Evolutionary conservation across 2,888 invertebrate species (phyloP).

Genomic region (Operophtera brumata): DNA sequence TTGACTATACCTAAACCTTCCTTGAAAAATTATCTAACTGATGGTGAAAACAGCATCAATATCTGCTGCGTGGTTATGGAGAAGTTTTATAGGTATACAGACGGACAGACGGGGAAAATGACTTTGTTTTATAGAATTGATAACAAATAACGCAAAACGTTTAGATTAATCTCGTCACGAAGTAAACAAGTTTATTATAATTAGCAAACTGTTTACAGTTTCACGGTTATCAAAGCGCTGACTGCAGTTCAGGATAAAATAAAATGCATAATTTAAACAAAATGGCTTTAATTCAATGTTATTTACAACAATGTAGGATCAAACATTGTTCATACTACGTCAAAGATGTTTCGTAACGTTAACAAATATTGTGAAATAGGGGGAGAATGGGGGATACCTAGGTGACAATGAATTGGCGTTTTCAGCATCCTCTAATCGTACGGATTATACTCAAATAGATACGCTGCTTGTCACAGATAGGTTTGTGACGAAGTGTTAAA

Average conservation of each 20-base stretch:
- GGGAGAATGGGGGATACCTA: neutral
- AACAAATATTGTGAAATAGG: slow-evolving; percentile 29
- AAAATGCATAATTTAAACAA: slow-evolving; percentile 9
- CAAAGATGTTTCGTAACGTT: slow-evolving; percentile 25
- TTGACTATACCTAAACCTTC: no score
- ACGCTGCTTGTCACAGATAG: neutral
- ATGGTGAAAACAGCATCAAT: no score
- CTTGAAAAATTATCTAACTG: no score
- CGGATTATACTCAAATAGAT: neutral
- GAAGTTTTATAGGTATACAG: no score
- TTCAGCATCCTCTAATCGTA: neutral
- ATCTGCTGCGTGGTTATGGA: no score
- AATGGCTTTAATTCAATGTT: slow-evolving; percentile 17
- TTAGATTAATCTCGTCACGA: neutral
- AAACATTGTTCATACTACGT: slow-evolving; percentile 11
- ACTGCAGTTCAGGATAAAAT: neutral
- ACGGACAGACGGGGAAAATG: no score
- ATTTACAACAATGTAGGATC: slow-evolving; percentile 18
- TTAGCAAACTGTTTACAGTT: slow-evolving; percentile 4
- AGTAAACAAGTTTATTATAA: slow-evolving; percentile 12
- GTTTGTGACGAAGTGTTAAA: neutral
- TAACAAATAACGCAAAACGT: neutral
- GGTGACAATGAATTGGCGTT: neutral
- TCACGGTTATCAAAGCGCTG: neutral
- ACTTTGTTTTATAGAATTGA: no score